Base-by-base conservation (phyloP, 2,888 invertebrate genomes). In the Tetragonisca angustula region DNA sequence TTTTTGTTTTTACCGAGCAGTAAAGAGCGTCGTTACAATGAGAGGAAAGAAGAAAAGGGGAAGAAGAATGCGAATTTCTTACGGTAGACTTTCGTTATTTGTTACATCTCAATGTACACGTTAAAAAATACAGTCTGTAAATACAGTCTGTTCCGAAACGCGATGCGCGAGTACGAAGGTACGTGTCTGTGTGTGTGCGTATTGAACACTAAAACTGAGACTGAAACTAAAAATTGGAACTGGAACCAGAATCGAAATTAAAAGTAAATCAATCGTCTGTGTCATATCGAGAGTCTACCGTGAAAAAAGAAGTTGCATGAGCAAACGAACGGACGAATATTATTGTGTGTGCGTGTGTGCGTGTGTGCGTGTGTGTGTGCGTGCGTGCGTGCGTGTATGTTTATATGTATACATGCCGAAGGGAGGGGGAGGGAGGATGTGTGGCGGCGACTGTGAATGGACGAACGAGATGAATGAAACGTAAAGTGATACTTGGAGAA, bases 231-330 rank as follows among this genome's bases (percentile, higher is more conserved):
- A 13, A 13, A 56, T 11, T 56, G 56, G 56, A 15, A 27, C 9
- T 43, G 49, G 9, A n/a, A n/a, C 21, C 9, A 9, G 36, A 27
- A 27, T 17, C 19, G 65, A 43, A 19, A 52, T 13, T n/a, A 24
- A 59, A 59, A 19, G 24, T 32, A 19, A 19, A 21, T 2, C n/a
- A 56, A 56, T 3, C n/a, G 2, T 13, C n/a, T 13, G 32, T 62
- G 32, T 36, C 24, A 15, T 61, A 21, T 64, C 73, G 36, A 64
- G 64, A 64, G 73, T 73, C 73, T 73, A 73, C 27, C 62, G 72
- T 43, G 21, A 15, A 32, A 73, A 50, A 65, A 68, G 24, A 50
- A 49, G 1, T 69, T 69, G 5, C 13, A 19, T 27, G 69, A 15
- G 11, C 21, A 52, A 27, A 52, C 52, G 21, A 52, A 52, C 21